Conservation (phyloP, 2,888 invertebrate genomes). For the Orchesellides sinensis region DNA sequence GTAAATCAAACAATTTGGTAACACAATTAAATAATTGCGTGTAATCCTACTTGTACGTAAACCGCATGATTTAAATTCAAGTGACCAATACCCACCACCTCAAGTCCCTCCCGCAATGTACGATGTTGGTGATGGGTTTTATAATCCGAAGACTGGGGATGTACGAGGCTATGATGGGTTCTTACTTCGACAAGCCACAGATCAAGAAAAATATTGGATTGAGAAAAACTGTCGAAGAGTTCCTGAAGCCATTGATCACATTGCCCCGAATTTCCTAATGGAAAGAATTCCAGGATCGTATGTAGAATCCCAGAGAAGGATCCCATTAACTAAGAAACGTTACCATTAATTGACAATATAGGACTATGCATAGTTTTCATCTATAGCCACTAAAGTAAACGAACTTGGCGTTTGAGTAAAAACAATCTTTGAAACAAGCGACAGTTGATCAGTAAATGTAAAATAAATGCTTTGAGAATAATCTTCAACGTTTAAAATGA, state of each 20-base stretch:
- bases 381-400: too few species aligned
- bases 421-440: too few species aligned
- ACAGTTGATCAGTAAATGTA: too few species aligned
- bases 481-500: too few species aligned
- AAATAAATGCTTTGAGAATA: too few species aligned
- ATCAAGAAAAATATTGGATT: constrained; percentile 68
- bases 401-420: too few species aligned
- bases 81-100: constrained; percentile 66
- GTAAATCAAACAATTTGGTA: background rate
- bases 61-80: constrained; percentile 26
- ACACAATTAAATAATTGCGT: background rate
- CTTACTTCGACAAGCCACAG: constrained; percentile 27
- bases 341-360: constrained; percentile 33
- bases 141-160: constrained; percentile 61
- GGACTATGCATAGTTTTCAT: background rate
- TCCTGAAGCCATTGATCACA: constrained; percentile 53
- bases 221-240: constrained; percentile 65
- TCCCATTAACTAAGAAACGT: constrained; percentile 37
- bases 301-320: constrained; percentile 26
- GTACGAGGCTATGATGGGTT: constrained; percentile 66
- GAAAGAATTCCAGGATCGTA: constrained; percentile 68
- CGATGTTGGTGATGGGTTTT: constrained; percentile 72
- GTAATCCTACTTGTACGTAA: background rate
- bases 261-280: constrained; percentile 60
- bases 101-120: constrained; percentile 68